Evolutionary conservation across 2,113 vertebrate genomes (phyloP), one percentile per base, ranked within the genome.

Genomic region (Hylia prasina): DNA sequence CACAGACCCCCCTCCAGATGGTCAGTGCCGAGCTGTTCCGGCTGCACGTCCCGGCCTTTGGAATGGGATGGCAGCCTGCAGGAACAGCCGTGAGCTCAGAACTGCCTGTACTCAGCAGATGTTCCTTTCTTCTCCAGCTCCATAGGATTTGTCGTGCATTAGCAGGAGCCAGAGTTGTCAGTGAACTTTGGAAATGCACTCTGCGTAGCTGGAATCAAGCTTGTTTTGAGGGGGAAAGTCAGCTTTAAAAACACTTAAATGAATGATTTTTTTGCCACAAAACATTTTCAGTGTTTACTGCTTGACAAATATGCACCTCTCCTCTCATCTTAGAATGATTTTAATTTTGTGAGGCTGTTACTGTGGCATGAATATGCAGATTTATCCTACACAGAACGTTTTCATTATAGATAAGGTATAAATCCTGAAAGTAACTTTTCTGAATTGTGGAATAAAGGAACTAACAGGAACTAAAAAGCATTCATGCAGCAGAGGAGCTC

Each of bases 1-100:
- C 40, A n/a, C 3, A 11, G 78, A 94, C 16, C 47, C 0, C 0
- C 1, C 28, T 79, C 70, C 79, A 54, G 56, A 58, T 25, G 66
- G 53, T 47, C 2, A 1, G 35, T n/a, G 79, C 31, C 0, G 9
- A 56, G 64, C 53, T 81, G 69, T 48, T 77, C 77, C 0, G 0
- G 31, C n/a, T 42, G 56, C 37, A 9, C 3, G 6, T 51, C 57
- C 54, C 0, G 0, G 82, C 60, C 75, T 53, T 44, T 3, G 23
- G 82, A 57, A 33, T 3, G 60, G 73, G 45, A 33, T 47, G 44
- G 51, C 53, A 75, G 58, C 30, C 68, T 60, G 35, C 2, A 22
- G 87, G 83, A 91, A 6, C 66, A 72, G 71, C 35, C 3, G 0
- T 1, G 2, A 69, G 21, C 35, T 33, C 79, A 1, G 5, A 40